Evolutionary conservation across 2,888 invertebrate genomes (phyloP).

Genomic region (Vesta saturnalis): DNA sequence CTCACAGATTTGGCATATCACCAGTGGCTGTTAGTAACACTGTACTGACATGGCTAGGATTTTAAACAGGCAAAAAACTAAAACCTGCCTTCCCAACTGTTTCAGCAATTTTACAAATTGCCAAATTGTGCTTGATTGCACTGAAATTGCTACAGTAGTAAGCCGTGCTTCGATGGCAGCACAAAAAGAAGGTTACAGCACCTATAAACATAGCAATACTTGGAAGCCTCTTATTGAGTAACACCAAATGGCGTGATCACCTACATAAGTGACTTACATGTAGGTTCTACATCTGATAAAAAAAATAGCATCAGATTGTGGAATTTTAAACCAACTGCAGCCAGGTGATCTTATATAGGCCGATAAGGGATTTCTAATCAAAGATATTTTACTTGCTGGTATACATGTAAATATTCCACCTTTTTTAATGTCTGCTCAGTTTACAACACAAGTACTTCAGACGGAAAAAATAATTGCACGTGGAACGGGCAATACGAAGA

Average conservation of each 20-base stretch:
- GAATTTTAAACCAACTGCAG: background rate
- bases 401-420: background rate
- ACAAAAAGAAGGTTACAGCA: constrained; percentile 6
- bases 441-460: no score
- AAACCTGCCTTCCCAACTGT: constrained; percentile 26
- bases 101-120: constrained; percentile 27
- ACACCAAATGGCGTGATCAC: background rate
- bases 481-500: no score
- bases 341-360: background rate
- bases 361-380: background rate
- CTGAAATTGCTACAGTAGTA: constrained; percentile 18
- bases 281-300: constrained; percentile 8
- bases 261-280: background rate
- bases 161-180: background rate
- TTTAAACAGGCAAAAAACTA: constrained; percentile 25
- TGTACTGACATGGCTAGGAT: constrained; percentile 25
- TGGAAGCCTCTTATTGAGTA: background rate
- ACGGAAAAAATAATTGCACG: no score
- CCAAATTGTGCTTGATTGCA: constrained; percentile 30
- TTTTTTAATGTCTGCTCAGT: no score
- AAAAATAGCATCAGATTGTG: background rate
- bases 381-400: background rate
- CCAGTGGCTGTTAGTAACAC: background rate
- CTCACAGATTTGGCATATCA: constrained; percentile 15
- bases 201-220: constrained; percentile 14